These are phyloP conservation scores for Drosophila flavopinicola DNA, from an alignment of 2,888 invertebrate species.

Conservation along the genomic window DNA sequence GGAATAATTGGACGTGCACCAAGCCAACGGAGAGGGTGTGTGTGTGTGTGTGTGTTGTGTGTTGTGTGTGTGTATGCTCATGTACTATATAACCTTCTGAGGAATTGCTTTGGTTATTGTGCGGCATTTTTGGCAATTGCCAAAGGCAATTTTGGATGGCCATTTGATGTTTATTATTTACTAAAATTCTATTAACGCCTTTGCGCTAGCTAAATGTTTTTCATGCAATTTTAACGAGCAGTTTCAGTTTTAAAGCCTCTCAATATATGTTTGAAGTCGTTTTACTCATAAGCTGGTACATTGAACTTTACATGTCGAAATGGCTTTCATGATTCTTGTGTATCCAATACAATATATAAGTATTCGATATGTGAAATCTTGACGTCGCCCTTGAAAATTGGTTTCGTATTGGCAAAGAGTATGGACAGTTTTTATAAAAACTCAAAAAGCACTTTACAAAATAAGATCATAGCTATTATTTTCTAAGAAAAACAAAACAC, in stretches of 20 bases:
- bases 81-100: constrained; percentile 63
- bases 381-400: no score
- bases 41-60: constrained; percentile 12
- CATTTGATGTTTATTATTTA: constrained; percentile 73
- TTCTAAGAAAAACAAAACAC: no score
- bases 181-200: background rate
- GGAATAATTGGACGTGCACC: constrained; percentile 54
- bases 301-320: background rate
- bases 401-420: no score
- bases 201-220: background rate
- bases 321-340: no score
- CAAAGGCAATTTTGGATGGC: constrained; percentile 65
- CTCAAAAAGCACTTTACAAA: no score
- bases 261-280: no score
- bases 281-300: background rate
- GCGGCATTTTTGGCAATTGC: constrained; percentile 62
- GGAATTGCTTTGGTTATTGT: constrained; percentile 40
- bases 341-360: no score
- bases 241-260: no score
- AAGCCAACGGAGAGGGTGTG: constrained; percentile 32
- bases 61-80: constrained; percentile 6
- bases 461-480: no score
- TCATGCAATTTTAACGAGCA: no score
- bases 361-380: no score
- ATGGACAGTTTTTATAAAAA: no score